Evolutionary conservation across 2,113 vertebrate genomes (phyloP).

Genomic region (Nematolebias whitei): DNA sequence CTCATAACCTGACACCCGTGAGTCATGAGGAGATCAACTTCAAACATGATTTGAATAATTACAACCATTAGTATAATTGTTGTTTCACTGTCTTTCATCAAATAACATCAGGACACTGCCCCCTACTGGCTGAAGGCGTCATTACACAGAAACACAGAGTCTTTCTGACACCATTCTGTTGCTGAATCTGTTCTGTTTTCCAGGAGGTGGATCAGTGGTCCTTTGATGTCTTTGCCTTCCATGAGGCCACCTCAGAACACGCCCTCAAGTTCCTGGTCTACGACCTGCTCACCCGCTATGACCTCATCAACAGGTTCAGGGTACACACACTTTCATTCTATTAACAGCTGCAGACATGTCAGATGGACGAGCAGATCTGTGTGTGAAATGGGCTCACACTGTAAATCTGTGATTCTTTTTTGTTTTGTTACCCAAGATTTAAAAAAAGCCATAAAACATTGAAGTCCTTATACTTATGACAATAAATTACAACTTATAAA

Average conservation of each 20-base stretch:
- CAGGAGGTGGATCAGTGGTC: slow-evolving; percentile 98
- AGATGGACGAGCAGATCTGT: background rate
- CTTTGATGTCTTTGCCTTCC: slow-evolving; percentile 94
- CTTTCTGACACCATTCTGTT: too few relatives aligned
- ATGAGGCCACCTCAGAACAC: slow-evolving; percentile 93
- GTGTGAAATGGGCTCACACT: too few relatives aligned
- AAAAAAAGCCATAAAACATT: too few relatives aligned
- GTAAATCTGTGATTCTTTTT: too few relatives aligned
- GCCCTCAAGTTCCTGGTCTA: slow-evolving; percentile 98
- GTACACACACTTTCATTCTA: slow-evolving; percentile 60
- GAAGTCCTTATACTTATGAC: too few relatives aligned
- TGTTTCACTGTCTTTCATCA: background rate
- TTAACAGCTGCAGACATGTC: background rate
- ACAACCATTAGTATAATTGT: slow-evolving; percentile 10
- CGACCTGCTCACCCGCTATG: slow-evolving; percentile 97
- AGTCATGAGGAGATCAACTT: background rate
- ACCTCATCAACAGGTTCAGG: slow-evolving; percentile 98
- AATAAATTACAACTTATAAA: too few relatives aligned
- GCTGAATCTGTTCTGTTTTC: too few relatives aligned
- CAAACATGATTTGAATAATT: slow-evolving; percentile 13
- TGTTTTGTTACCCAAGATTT: too few relatives aligned
- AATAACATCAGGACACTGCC: background rate
- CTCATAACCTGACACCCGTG: slow-evolving; percentile 9
- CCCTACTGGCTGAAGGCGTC: slow-evolving; percentile 1
- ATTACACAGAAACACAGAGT: background rate